Base-by-base conservation (phyloP, 1,140 invertebrate species). In the Drosophila ironensis region DNA sequence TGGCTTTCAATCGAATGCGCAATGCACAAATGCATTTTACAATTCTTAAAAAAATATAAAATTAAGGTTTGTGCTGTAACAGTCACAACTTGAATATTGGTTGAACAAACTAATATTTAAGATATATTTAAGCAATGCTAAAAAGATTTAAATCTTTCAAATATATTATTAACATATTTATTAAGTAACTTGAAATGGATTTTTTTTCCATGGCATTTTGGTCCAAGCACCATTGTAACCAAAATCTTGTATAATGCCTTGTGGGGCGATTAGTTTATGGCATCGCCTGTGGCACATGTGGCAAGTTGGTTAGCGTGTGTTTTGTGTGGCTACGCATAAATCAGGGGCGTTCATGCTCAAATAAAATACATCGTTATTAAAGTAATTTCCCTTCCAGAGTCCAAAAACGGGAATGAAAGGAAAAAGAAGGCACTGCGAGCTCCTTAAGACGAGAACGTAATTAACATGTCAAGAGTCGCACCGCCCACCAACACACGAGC, bases 181-280 rank as follows among this genome's bases (percentile, higher is more conserved):
- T n/a, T n/a, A n/a, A n/a, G n/a, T n/a, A n/a, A n/a, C n/a, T n/a
- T n/a, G n/a, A n/a, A n/a, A n/a, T n/a, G n/a, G n/a, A n/a, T n/a
- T n/a, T n/a, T n/a, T n/a, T n/a, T n/a, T n/a, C n/a, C n/a, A n/a
- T n/a, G n/a, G n/a, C n/a, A n/a, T n/a, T n/a, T n/a, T n/a, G n/a
- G n/a, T n/a, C n/a, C n/a, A n/a, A n/a, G n/a, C n/a, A n/a, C n/a
- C n/a, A n/a, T n/a, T n/a, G n/a, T n/a, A n/a, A n/a, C n/a, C n/a
- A 52, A 68, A 78, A 69, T 72, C 73, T 61, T 48, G 57, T 48
- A 61, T 74, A 59, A 74, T 80, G 71, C 53, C n/a, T n/a, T n/a
- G 25, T 40, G 19, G 42, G 42, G 28, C 30, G 56, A 52, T 71
- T 70, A 53, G 53, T 48, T 56, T 57, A 56, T 68, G 33, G 42